Evolutionary conservation across 2,888 invertebrate genomes (phyloP), one percentile per base, ranked within the genome.

Genomic region (Clunio marinus): DNA sequence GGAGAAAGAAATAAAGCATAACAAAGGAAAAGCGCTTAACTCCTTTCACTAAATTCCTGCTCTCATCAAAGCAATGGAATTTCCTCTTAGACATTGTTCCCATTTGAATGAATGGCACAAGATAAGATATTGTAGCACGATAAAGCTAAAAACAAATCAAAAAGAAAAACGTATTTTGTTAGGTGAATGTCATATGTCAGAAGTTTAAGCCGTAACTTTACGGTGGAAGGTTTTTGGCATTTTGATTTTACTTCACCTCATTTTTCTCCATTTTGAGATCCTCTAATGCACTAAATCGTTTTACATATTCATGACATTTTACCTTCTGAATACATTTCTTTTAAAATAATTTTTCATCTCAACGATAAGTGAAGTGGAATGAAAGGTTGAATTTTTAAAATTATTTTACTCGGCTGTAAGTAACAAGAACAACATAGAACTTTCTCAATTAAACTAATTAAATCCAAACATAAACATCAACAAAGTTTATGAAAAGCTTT

Each of bases 151-250:
- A 8, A 20, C 3, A n/a, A n/a, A n/a, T 15, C 22, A n/a, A n/a
- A n/a, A n/a, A n/a, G 51, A 22, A 51, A 51, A 51, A 20, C 4
- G 22, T 2, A 20, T 51, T 51, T 51, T 32, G 32, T 22, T 20
- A 59, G 59, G 59, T 60, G 60, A 20, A 60, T 37, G 60, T 60
- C 60, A 41, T 37, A 60, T 60, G 60, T 35, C 60, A 60, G n/a
- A 24, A 22, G 22, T 60, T 28, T 28, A 2, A 35, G 32, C 32
- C 41, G 5, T 58, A 28, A 58, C 32, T 28, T 28, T 15, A 28
- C 20, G 4, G 37, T 17, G n/a, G 22, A 60, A 32, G 37, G 37
- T 60, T 22, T 24, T 24, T 35, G 60, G 24, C 35, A 24, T 60
- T 60, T 35, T 41, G 60, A 60, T 25, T 60, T 24, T 24, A 20